Conservation (phyloP, 2,113 vertebrate genomes). For the Saccopteryx bilineata region DNA sequence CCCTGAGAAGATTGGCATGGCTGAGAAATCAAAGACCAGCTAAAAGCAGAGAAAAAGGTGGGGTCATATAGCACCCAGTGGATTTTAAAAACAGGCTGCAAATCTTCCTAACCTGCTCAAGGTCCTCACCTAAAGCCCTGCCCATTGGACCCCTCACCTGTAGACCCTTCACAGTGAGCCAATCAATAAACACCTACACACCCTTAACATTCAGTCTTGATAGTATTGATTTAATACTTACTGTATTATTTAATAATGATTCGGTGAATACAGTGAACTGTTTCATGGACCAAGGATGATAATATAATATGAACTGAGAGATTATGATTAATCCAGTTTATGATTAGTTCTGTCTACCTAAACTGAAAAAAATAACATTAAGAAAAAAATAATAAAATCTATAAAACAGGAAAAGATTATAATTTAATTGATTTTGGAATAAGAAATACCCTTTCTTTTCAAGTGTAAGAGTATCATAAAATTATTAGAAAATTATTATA, state of each 20-base stretch:
- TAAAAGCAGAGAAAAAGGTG: neutral
- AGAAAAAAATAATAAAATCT: neutral
- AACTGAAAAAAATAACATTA: neutral
- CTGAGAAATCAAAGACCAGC: neutral
- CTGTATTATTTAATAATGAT: neutral
- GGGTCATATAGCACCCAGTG: neutral
- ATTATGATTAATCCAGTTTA: neutral
- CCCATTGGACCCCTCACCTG: neutral
- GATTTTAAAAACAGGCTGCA: neutral
- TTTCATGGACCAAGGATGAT: neutral
- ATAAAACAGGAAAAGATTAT: neutral
- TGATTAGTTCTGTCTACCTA: neutral
- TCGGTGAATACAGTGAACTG: neutral
- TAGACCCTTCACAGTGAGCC: neutral
- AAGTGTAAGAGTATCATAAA: neutral
- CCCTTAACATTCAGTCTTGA: neutral
- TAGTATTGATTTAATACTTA: neutral
- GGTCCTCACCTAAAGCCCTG: neutral
- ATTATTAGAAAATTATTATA: neutral
- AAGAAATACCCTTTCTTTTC: slow-evolving; percentile 4
- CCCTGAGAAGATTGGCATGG: neutral
- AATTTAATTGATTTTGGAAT: neutral
- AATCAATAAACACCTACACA: neutral
- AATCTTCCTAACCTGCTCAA: neutral
- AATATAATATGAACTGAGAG: neutral